Evolutionary conservation across 2,888 invertebrate species (phyloP).

Genomic region (Lithophane ornitopus): DNA sequence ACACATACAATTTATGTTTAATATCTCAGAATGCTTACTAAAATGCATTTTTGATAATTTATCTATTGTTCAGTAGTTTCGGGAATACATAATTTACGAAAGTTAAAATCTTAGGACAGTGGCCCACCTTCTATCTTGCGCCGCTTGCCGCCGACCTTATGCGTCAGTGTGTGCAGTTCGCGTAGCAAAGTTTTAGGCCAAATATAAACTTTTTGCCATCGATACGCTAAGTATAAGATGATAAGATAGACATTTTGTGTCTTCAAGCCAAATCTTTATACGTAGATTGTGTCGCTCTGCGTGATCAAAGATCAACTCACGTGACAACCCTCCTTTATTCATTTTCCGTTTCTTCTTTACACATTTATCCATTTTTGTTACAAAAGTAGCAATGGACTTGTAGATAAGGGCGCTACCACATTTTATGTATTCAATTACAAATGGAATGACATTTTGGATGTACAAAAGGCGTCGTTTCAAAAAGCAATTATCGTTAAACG

Average conservation of each 20-base stretch:
- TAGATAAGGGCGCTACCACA: conserved; percentile 65
- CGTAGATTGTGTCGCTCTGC: neutral
- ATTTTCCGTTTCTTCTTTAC: conserved; percentile 29
- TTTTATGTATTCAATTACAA: conserved; percentile 70
- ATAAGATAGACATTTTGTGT: conserved; percentile 13
- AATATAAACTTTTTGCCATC: neutral
- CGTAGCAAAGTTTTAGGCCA: neutral
- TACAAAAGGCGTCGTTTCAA: conserved; percentile 70
- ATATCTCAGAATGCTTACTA: neutral
- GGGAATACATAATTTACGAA: neutral
- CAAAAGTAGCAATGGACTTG: conserved; percentile 50
- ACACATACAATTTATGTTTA: neutral
- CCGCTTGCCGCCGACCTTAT: too few relatives aligned
- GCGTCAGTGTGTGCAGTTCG: neutral
- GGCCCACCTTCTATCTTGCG: neutral
- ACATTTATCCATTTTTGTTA: conserved; percentile 54
- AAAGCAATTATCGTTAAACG: conserved; percentile 73
- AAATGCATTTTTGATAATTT: too few relatives aligned
- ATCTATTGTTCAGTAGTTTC: neutral
- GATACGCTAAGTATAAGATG: neutral
- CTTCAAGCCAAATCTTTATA: conserved; percentile 11
- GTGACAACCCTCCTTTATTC: conserved; percentile 28
- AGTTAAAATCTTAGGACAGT: neutral
- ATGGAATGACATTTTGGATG: conserved; percentile 68
- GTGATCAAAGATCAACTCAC: conserved; percentile 36